Evolutionary conservation across 2,888 invertebrate genomes (phyloP).

Genomic region (Athalia rosae): DNA sequence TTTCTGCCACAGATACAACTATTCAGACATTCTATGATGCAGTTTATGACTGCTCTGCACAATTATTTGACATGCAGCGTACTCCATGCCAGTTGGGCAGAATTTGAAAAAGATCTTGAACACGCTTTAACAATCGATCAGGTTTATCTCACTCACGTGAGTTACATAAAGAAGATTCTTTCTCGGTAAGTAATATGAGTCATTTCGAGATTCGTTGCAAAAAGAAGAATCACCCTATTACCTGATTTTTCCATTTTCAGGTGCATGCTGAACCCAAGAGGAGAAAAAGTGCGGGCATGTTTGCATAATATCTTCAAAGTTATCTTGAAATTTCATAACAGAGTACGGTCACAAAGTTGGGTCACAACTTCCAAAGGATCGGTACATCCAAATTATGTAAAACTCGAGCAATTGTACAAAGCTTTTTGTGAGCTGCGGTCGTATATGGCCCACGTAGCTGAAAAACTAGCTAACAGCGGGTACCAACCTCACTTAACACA

Average conservation of each 20-base stretch:
- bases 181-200: slow-evolving; percentile 75
- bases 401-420: slow-evolving; percentile 78
- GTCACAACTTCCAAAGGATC: slow-evolving; percentile 74
- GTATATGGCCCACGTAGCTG: slow-evolving; percentile 79
- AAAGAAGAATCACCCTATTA: slow-evolving; percentile 17
- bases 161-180: slow-evolving; percentile 84
- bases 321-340: slow-evolving; percentile 82
- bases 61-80: slow-evolving; percentile 87
- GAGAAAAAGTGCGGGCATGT: slow-evolving; percentile 81
- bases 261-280: slow-evolving; percentile 83
- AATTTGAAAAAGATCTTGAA: slow-evolving; percentile 82
- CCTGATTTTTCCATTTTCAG: slow-evolving; percentile 70
- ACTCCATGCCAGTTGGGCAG: slow-evolving; percentile 84
- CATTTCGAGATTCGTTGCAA: slow-evolving; percentile 8
- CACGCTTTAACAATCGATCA: slow-evolving; percentile 82
- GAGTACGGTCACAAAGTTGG: slow-evolving; percentile 78
- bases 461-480: slow-evolving; percentile 79
- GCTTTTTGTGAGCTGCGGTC: slow-evolving; percentile 78
- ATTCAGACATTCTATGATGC: slow-evolving; percentile 84
- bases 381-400: slow-evolving; percentile 77
- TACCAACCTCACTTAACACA: slow-evolving; percentile 82
- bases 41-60: slow-evolving; percentile 84
- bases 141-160: slow-evolving; percentile 82
- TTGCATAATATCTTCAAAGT: slow-evolving; percentile 84
- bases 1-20: slow-evolving; percentile 76